Conservation (phyloP, 1,140 invertebrate species). For the Littorina saxatilis region DNA sequence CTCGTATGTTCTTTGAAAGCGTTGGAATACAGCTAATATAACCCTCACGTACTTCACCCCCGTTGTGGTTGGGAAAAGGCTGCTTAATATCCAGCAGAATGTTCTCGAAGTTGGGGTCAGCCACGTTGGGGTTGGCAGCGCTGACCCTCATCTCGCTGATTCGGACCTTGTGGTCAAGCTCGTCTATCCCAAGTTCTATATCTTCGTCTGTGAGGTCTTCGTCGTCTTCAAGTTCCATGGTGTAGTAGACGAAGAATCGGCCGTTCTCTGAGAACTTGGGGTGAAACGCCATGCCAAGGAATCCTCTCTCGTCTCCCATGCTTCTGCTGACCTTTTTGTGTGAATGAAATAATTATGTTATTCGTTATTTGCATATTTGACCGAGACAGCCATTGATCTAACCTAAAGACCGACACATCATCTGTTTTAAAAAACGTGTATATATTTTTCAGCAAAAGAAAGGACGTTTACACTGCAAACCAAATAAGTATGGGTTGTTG, state of each 20-base stretch:
- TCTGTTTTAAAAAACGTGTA: no score
- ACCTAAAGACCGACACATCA: no score
- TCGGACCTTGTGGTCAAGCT: conserved; percentile 52
- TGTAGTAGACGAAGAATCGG: conserved; percentile 71
- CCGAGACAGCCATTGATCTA: no score
- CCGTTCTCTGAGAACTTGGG: conserved; percentile 64
- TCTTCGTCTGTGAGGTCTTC: conserved; percentile 21
- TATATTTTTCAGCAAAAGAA: no score
- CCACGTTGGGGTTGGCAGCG: conserved; percentile 51
- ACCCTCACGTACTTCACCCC: conserved; percentile 72
- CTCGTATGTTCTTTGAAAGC: no score
- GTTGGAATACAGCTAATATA: no score
- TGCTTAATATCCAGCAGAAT: conserved; percentile 65
- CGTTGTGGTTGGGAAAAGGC: conserved; percentile 72
- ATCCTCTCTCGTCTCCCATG: conserved; percentile 68
- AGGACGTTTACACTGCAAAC: no score
- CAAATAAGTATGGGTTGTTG: no score
- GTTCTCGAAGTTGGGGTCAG: conserved; percentile 55
- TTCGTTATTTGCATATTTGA: no score
- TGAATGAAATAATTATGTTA: no score
- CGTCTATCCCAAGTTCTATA: not conserved
- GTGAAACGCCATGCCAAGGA: conserved; percentile 71
- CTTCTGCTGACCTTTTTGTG: conserved; percentile 8
- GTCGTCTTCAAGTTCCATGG: conserved; percentile 24
- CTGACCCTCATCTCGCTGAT: conserved; percentile 68